These are phyloP conservation scores for Timema podura DNA, from an alignment of 2,888 invertebrate species.

Conservation along the genomic window DNA sequence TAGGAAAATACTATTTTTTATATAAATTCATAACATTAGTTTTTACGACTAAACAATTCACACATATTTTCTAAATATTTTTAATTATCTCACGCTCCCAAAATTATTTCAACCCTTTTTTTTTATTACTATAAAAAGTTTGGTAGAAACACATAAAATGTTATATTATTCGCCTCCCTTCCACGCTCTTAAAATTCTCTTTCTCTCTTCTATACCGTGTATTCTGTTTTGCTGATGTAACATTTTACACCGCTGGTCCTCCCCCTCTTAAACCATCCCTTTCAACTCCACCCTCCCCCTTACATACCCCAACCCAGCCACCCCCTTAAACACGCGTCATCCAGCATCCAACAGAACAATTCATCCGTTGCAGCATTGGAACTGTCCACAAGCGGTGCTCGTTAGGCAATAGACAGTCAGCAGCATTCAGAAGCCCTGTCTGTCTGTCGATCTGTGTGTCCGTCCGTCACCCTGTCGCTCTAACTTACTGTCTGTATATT, in stretches of 20 bases:
- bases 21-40: no score
- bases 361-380: slow-evolving; percentile 24
- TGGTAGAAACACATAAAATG: no score
- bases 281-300: not conserved
- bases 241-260: slow-evolving; percentile 20
- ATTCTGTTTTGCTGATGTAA: slow-evolving; percentile 23
- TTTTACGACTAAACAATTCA: no score
- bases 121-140: no score
- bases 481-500: not conserved
- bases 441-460: not conserved
- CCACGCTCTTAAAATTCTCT: not conserved
- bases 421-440: slow-evolving; percentile 4
- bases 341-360: slow-evolving; percentile 21
- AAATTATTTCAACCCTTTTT: no score
- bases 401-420: slow-evolving; percentile 24
- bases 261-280: not conserved
- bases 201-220: slow-evolving; percentile 11
- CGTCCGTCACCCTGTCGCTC: not conserved
- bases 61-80: no score
- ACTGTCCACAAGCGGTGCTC: slow-evolving; percentile 28
- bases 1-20: no score
- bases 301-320: not conserved
- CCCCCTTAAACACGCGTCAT: slow-evolving; percentile 16
- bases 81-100: no score
- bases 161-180: not conserved